Percentiles rank a stretch among this genome's conserved stretches.
phyloP scores from a whole-genome alignment of 2,888 invertebrate species.

The Thereva unica region DNA sequence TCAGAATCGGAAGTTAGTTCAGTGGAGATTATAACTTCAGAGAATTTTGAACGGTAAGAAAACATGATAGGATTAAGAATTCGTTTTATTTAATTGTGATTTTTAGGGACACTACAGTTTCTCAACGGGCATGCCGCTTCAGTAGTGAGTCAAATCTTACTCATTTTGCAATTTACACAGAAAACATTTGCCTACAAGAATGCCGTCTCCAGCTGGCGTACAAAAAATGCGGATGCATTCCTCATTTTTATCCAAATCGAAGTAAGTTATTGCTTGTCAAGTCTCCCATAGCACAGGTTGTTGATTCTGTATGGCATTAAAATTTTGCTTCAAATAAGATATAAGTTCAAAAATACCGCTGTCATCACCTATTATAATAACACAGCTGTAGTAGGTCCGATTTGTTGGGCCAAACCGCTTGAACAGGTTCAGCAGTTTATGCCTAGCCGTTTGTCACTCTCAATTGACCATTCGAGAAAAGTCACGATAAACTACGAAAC shows the following conservation, averaged over 20 bases:
- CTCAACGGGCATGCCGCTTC: conserved; percentile 55
- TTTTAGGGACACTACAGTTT: conserved; percentile 49
- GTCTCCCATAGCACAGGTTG: no score
- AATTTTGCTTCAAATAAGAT: no score
- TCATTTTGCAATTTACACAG: conserved; percentile 54
- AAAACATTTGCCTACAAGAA: conserved; percentile 54
- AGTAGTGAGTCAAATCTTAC: conserved; percentile 54
- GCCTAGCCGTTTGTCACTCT: no score
- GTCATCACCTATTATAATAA: no score
- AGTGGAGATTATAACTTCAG: conserved; percentile 50
- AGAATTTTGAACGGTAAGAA: conserved; percentile 48
- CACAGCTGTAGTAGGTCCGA: no score
- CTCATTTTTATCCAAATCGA: conserved; percentile 57
- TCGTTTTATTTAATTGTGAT: background rate
- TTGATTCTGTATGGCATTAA: no score
- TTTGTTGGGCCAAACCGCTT: no score
- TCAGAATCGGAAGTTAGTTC: conserved; percentile 47
- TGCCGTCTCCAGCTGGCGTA: conserved; percentile 55
- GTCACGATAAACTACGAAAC: no score
- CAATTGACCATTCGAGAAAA: no score
- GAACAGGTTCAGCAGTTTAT: no score
- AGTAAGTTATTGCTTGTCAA: conserved; percentile 42
- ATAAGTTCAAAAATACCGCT: no score
- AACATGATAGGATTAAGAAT: background rate
- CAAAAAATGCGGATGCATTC: conserved; percentile 54